phyloP scores from a whole-genome alignment of 2,888 invertebrate genomes.

The Patella caerulea region DNA sequence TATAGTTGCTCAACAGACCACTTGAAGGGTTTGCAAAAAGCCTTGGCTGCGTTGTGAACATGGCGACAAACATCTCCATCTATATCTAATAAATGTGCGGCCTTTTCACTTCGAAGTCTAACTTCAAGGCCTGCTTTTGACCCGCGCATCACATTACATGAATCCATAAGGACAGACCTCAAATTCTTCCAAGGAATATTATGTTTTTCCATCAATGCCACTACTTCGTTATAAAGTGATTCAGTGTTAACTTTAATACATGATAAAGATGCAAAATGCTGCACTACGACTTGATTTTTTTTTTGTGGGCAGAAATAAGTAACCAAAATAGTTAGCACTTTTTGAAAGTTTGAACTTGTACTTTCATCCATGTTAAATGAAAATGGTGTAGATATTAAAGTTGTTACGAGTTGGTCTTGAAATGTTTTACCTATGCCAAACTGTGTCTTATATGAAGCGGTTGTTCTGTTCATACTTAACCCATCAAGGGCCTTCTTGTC shows the following conservation, averaged over 20 bases:
- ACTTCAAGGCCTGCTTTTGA: conserved; percentile 28
- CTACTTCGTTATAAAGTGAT: conserved; percentile 21
- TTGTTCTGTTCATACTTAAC: conserved; percentile 31
- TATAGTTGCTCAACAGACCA: conserved; percentile 17
- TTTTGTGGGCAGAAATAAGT: conserved; percentile 24
- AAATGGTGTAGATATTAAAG: conserved; percentile 21
- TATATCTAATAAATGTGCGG: conserved; percentile 33
- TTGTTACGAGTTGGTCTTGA: conserved; percentile 14
- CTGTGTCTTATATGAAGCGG: conserved; percentile 35
- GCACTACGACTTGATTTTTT: conserved; percentile 28
- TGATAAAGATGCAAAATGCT: conserved; percentile 34
- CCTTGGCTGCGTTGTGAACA: conserved; percentile 30
- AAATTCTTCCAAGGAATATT: conserved; percentile 34
- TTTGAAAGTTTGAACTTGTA: conserved; percentile 30
- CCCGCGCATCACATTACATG: conserved; percentile 36
- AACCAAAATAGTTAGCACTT: conserved; percentile 34
- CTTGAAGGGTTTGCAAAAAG: conserved; percentile 28
- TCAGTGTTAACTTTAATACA: conserved; percentile 28
- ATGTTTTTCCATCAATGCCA: no score
- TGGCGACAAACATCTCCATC: conserved; percentile 35
- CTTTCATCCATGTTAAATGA: conserved; percentile 35
- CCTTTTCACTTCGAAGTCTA: conserved; percentile 9
- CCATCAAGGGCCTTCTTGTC: conserved; percentile 33
- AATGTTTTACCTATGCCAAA: conserved; percentile 30
- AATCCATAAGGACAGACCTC: conserved; percentile 28